Evolutionary conservation across 2,797 vertebrate species (phyloP), one percentile per base, ranked within the genome.

Genomic region (Sylvia borin): DNA sequence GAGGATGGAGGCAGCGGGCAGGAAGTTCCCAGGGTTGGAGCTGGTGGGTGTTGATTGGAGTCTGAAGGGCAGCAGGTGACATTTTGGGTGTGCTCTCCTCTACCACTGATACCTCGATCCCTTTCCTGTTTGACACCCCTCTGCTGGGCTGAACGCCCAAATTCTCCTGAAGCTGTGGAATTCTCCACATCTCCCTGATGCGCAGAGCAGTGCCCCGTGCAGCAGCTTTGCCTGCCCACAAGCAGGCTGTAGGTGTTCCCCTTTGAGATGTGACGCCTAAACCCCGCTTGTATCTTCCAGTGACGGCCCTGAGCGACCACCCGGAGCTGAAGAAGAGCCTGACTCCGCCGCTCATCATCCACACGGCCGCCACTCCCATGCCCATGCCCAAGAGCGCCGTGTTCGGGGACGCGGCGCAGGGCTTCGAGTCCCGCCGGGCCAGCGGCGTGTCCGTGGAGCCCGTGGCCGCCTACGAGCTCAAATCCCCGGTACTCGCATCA

Each of bases 311-410:
- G 95, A 99, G 98, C 12, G 99, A 99, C 53, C 99, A 98, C 48
- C 98, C 98, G 1, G 99, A 99, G 94, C 97, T 99, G 90, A 99
- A 98, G 97, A 98, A 97, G 97, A 99, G 98, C 96, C 97, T 99
- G 96, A 98, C 99, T n/a, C 99, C 99, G 0, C 99, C 99, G 0
- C 98, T 99, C n/a, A 99, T 99, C 94, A 99, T 99, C 80, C 99
- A 99, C 96, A 99, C 99, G 0, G 99, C 99, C 1, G 99, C 99
- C 94, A 99, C 99, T 0, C 99, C 99, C 5, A 99, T 99, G 99
- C 98, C 99, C 5, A 96, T 99, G 58, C 99, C 99, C 94, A 99
- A 99, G 97, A 98, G 99, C 20, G 98, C 99, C 9, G 31, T 97
- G 88, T 98, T 97, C 0, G 98, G 98, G n/a, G 99, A 99, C 0